phyloP scores from a whole-genome alignment of 2,797 vertebrate species.

The Falco columbarius region DNA sequence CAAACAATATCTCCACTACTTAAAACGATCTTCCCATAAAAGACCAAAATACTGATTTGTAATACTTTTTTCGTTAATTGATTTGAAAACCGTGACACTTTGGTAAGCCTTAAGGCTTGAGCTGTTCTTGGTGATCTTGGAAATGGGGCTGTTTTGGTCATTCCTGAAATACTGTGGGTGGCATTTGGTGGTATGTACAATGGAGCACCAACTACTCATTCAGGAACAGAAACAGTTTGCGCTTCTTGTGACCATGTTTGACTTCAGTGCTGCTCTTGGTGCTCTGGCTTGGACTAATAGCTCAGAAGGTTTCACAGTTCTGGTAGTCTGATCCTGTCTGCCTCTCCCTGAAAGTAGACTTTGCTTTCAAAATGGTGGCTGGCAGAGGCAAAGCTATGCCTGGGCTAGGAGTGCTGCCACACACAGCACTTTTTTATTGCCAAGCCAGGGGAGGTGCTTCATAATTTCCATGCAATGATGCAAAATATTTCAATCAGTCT shows the following conservation, averaged over 20 bases:
- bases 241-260: neutral
- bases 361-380: neutral
- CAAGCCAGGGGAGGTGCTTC: neutral
- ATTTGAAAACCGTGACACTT: neutral
- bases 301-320: neutral
- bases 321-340: neutral
- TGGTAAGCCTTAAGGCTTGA: neutral
- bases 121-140: neutral
- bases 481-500: neutral
- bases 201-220: neutral
- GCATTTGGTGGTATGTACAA: neutral
- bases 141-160: neutral
- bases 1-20: slow-evolving; percentile 59
- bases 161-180: neutral
- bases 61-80: slow-evolving; percentile 20
- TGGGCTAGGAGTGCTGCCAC: neutral
- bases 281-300: neutral
- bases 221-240: neutral
- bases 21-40: slow-evolving; percentile 19
- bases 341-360: neutral
- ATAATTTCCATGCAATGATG: neutral
- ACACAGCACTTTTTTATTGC: neutral
- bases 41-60: slow-evolving; percentile 59
- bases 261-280: neutral
- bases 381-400: neutral